Conservation (phyloP, 2,888 invertebrate species). For the Pterostichus niger region DNA sequence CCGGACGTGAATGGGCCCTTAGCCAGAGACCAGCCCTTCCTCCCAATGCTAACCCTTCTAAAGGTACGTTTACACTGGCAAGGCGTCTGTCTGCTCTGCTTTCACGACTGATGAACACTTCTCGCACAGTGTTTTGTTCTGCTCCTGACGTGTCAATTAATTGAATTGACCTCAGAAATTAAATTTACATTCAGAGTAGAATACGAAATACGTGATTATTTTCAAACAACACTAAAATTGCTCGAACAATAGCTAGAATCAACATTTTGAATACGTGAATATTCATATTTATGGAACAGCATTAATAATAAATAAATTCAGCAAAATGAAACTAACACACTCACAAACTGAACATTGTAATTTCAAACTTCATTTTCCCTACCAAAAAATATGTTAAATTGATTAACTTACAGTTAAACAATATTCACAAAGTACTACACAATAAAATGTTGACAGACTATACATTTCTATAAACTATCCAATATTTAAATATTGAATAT, state of each 20-base stretch:
- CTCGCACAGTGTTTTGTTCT: constrained; percentile 10
- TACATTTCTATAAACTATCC: too few relatives aligned
- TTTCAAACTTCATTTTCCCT: too few relatives aligned
- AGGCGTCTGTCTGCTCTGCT: neutral
- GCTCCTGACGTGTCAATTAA: neutral
- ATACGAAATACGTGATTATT: neutral
- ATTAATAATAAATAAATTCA: too few relatives aligned
- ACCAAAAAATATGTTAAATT: too few relatives aligned
- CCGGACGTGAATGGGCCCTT: constrained; percentile 62
- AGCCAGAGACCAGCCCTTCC: constrained; percentile 20
- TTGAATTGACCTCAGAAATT: neutral
- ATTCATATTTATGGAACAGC: too few relatives aligned
- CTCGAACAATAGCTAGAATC: neutral
- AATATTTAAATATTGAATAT: too few relatives aligned
- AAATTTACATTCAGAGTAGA: constrained; percentile 5
- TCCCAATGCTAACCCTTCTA: constrained; percentile 12
- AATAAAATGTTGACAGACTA: too few relatives aligned
- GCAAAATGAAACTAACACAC: too few relatives aligned
- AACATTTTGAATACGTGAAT: too few relatives aligned
- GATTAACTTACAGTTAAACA: too few relatives aligned
- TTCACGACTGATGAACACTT: constrained; percentile 21
- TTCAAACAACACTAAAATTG: neutral
- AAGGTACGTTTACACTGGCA: constrained; percentile 6
- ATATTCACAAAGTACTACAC: too few relatives aligned
- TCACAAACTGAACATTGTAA: too few relatives aligned